These are phyloP conservation scores for Potamarius usumacintae DNA, from an alignment of 2,113 vertebrate genomes.

Conservation along the genomic window DNA sequence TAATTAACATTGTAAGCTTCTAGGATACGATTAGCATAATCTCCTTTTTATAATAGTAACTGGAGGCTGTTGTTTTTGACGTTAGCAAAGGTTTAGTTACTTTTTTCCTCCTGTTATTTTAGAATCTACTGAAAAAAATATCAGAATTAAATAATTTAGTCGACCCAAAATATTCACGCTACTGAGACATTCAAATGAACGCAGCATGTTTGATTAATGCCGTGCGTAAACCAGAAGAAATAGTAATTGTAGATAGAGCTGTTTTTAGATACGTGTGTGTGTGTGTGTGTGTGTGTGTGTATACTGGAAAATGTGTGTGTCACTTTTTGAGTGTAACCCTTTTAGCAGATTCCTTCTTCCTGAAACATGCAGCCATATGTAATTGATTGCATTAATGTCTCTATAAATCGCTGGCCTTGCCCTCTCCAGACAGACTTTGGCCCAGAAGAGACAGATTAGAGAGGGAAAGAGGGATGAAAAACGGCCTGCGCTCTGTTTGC, in stretches of 20 bases:
- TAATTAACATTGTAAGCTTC: not conserved
- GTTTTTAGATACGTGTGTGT: constrained; percentile 16
- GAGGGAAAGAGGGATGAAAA: constrained; percentile 34
- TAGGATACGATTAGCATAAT: not conserved
- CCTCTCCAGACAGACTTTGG: constrained; percentile 61
- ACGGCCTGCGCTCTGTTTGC: constrained; percentile 36
- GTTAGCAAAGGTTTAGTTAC: not conserved
- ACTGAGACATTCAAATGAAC: not conserved
- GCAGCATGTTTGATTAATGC: not conserved
- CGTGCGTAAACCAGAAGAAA: not conserved
- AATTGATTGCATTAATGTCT: constrained; percentile 67
- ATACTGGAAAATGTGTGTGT: constrained; percentile 25
- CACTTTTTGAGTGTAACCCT: constrained; percentile 56
- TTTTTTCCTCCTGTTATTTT: not conserved
- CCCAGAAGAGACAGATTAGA: constrained; percentile 47
- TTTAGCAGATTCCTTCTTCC: constrained; percentile 57
- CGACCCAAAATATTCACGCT: not conserved
- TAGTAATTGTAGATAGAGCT: not conserved
- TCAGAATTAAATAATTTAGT: not conserved
- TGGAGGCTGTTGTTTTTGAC: not conserved
- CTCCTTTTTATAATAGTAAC: too few species aligned
- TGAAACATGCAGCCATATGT: constrained; percentile 59
- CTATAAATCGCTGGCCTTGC: constrained; percentile 70
- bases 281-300: constrained; percentile 30
- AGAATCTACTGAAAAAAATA: not conserved